phyloP scores from a whole-genome alignment of 2,888 invertebrate genomes.

The Baronia brevicornis region DNA sequence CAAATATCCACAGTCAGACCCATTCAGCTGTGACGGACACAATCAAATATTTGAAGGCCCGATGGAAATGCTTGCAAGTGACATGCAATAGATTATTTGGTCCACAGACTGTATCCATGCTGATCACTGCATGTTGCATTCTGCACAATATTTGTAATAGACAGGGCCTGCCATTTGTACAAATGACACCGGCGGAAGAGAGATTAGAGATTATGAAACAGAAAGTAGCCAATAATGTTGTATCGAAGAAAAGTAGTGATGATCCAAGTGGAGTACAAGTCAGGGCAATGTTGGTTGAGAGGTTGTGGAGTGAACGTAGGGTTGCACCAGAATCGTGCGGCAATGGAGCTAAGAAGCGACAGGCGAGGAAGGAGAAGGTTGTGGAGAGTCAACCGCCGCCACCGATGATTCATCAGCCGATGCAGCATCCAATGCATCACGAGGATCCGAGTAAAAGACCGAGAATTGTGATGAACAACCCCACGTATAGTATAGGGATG shows the following conservation, averaged over 20 bases:
- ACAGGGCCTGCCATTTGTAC: conserved; percentile 36
- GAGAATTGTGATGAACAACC: conserved; percentile 40
- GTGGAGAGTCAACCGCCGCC: conserved; percentile 29
- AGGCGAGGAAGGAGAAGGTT: conserved; percentile 46
- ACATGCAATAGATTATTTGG: conserved; percentile 63
- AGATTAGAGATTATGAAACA: conserved; percentile 61
- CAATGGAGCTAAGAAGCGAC: conserved; percentile 43
- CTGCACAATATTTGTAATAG: conserved; percentile 53
- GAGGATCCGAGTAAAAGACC: conserved; percentile 55
- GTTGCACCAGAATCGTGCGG: conserved; percentile 36
- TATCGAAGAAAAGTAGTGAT: conserved; percentile 47
- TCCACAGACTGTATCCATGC: conserved; percentile 46
- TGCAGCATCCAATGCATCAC: conserved; percentile 26
- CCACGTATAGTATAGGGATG: conserved; percentile 43
- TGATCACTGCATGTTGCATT: conserved; percentile 54
- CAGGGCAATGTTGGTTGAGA: conserved; percentile 38
- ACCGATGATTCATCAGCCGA: conserved; percentile 21
- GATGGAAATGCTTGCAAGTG: conserved; percentile 64
- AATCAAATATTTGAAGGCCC: conserved; percentile 56
- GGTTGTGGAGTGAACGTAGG: conserved; percentile 52
- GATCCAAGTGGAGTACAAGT: conserved; percentile 40
- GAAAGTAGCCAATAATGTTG: conserved; percentile 56
- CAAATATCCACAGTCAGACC: conserved; percentile 45
- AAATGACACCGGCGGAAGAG: conserved; percentile 56
- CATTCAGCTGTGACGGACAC: conserved; percentile 43